Conservation (phyloP, 1,140 invertebrate species). For the Nixonia krombeini region DNA sequence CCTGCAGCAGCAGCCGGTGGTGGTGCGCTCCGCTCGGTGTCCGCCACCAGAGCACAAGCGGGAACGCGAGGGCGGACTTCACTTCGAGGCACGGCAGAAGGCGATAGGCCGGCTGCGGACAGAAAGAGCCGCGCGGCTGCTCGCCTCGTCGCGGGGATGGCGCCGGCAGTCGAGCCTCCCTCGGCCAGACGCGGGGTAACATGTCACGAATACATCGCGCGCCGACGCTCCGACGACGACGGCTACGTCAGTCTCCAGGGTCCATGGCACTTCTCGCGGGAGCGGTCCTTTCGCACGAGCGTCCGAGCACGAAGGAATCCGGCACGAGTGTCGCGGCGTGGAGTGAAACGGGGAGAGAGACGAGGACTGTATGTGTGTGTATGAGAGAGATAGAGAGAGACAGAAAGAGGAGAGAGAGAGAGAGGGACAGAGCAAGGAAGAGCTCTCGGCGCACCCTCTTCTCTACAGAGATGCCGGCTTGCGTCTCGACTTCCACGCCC, state of each 20-base stretch:
- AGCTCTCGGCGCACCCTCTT: slow-evolving; percentile 21
- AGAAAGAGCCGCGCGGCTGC: not conserved
- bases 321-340: too few relatives aligned
- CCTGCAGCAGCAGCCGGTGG: slow-evolving; percentile 19
- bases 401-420: not conserved
- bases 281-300: not conserved
- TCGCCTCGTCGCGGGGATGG: not conserved
- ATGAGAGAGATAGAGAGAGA: not conserved
- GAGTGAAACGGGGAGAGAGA: too few relatives aligned
- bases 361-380: too few relatives aligned
- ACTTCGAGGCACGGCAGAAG: slow-evolving; percentile 53
- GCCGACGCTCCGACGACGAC: slow-evolving; percentile 7
- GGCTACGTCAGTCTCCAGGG: not conserved
- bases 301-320: too few relatives aligned
- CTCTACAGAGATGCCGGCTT: slow-evolving; percentile 46
- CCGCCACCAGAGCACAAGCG: slow-evolving; percentile 64
- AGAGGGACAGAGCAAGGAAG: not conserved
- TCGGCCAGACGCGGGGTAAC: slow-evolving; percentile 59
- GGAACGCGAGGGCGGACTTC: slow-evolving; percentile 48
- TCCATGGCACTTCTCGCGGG: not conserved
- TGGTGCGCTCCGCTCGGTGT: slow-evolving; percentile 41
- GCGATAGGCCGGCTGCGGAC: slow-evolving; percentile 24
- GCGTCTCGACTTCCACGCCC: slow-evolving; percentile 63
- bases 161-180: slow-evolving; percentile 36
- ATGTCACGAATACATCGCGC: slow-evolving; percentile 65